Base-by-base conservation (phyloP, 2,888 invertebrate genomes). In the Clusia tigrina region DNA sequence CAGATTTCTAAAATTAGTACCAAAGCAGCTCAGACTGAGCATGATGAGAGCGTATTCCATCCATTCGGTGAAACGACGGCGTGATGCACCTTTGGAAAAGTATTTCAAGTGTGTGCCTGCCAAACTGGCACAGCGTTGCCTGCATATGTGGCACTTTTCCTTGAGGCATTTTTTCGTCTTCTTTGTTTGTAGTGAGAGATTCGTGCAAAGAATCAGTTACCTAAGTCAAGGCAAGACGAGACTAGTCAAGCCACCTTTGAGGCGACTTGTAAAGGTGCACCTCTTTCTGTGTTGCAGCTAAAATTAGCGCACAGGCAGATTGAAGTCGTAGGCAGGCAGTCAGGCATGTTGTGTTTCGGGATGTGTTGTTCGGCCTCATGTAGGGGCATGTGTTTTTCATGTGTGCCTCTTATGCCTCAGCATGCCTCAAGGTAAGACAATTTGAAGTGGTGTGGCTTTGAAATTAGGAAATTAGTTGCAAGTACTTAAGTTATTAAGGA, bases 401-500 rank as follows among this genome's bases (percentile, higher is more conserved):
- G n/a, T 42, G 42, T 6, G 6, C 42, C n/a, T 3, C 3, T n/a
- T n/a, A n/a, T 15, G 42, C 32, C 5, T 9, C 12, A 12, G 32
- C 32, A 32, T 42, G n/a, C 3, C n/a, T 12, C 42, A 42, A 42
- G 42, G 42, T 42, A 42, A 17, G 42, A 12, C 42, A 6, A 42
- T 42, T 42, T 42, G 42, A 42, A 42, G 42, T 15, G 12, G 12
- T 6, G 12, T 9, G n/a, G 42, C 42, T 3, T 15, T 3, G 15
- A n/a, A 42, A 42, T 42, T 9, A 32, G n/a, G n/a, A 42, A n/a
- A 42, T 42, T 42, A 42, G 42, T 42, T n/a, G n/a, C n/a, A 42
- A 42, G 42, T 42, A n/a, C 42, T n/a, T 42, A 17, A 42, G 42
- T 42, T 42, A 42, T 42, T 42, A 42, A 42, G 42, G 42, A 42